Evolutionary conservation across 2,113 vertebrate species (phyloP).

Genomic region (Grantiella picta): DNA sequence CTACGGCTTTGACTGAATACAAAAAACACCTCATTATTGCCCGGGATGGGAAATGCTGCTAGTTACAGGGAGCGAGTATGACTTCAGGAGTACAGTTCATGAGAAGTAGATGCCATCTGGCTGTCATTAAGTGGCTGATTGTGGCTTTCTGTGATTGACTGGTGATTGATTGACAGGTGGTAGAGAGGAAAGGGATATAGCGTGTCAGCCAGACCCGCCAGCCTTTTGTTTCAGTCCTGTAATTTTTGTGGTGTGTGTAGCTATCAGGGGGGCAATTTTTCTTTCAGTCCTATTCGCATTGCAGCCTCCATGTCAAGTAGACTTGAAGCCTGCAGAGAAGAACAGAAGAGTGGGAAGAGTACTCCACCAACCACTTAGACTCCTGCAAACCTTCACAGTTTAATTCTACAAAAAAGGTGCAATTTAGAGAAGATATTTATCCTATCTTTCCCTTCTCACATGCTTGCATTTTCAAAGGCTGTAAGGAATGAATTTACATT

Average conservation of each 20-base stretch:
- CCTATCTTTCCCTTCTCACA: background rate
- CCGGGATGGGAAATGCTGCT: conserved; percentile 1
- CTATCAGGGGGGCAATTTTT: conserved; percentile 9
- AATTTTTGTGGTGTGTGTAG: conserved; percentile 22
- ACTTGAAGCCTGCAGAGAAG: background rate
- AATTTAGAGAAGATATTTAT: background rate
- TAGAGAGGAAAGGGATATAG: background rate
- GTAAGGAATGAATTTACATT: background rate
- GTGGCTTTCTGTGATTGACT: conserved; percentile 62
- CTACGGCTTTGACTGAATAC: conserved; percentile 51
- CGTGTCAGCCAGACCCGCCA: background rate
- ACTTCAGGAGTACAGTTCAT: conserved; percentile 63
- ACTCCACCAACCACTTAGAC: background rate
- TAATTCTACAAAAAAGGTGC: background rate
- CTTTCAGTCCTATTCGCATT: background rate
- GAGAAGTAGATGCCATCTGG: conserved; percentile 65
- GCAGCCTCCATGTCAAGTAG: conserved; percentile 7
- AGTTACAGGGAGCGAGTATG: conserved; percentile 19
- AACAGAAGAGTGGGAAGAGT: background rate
- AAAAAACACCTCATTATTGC: conserved; percentile 58
- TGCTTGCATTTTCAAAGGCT: background rate
- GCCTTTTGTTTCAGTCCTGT: conserved; percentile 12
- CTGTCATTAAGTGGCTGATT: conserved; percentile 62
- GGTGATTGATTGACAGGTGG: conserved; percentile 69
- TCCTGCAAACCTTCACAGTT: background rate